Evolutionary conservation across 2,113 vertebrate species (phyloP), one percentile per base, ranked within the genome.

Genomic region (Salminus brasiliensis): DNA sequence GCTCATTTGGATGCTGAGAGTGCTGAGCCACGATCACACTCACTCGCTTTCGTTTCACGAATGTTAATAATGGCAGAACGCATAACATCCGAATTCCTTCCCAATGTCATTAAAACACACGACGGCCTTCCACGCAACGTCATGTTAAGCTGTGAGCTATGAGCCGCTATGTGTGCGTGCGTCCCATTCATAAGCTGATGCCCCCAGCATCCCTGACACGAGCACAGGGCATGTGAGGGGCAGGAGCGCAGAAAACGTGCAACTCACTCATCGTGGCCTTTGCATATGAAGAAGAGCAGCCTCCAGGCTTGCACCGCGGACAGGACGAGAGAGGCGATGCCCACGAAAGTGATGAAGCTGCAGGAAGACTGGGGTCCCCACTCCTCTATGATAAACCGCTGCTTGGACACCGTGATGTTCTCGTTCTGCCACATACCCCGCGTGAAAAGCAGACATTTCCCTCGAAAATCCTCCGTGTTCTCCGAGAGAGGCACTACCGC

Each of bases 221-320:
- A 18, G 49, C 47, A 21, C 25, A 13, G 10, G 13, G 39, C 32
- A 66, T 18, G 70, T 27, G 49, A 71, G 53, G 10, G 32, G 47
- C 30, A 15, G 21, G n/a, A 65, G 27, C 5, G 32, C 62, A 80
- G 72, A 32, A 43, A 36, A 79, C 2, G 9, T 25, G 53, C 68
- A 21, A 95, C 97, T 98, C 91, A 98, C 97, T 98, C 97, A 86
- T 97, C 96, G 70, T 96, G 95, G 79, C 97, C 97, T 90, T 97
- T 98, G 93, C 97, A 98, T 84, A 98, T 94, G 81, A 97, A 93
- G 93, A 98, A 96, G 63, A 99, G 94, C 72, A 95, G 90, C 87
- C 97, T 94, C 96, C 97, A 98, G 71, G 97, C 96, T 93, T 96
- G 97, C 86, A 94, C 93, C 15, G 96, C 96, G 83, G 97, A 95